phyloP scores from a whole-genome alignment of 2,888 invertebrate species.

The Uloborus plumipes region DNA sequence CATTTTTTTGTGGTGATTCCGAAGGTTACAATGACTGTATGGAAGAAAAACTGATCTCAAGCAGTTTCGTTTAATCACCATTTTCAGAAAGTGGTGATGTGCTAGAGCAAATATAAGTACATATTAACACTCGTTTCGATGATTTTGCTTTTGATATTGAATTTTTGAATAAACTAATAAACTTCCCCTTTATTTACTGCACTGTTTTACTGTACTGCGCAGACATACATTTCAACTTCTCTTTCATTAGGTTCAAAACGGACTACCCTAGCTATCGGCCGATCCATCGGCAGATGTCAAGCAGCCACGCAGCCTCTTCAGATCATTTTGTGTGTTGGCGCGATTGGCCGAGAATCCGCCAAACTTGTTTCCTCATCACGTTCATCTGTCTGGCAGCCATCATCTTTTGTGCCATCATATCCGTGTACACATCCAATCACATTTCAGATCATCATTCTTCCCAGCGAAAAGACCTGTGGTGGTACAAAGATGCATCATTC shows the following conservation, averaged over 20 bases:
- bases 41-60: no score
- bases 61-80: no score
- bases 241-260: constrained; percentile 33
- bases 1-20: no score
- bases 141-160: no score
- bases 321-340: constrained; percentile 3
- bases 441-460: neutral
- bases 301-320: neutral
- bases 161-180: no score
- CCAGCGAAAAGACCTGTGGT: constrained; percentile 69
- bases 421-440: neutral
- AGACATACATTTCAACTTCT: neutral
- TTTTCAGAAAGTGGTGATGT: no score
- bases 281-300: constrained; percentile 24
- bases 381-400: neutral
- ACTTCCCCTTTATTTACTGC: no score
- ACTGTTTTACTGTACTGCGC: no score
- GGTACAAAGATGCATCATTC: constrained; percentile 86
- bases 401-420: constrained; percentile 1
- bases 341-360: neutral
- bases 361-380: constrained; percentile 5
- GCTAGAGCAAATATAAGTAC: no score
- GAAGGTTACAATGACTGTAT: no score
- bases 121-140: no score
- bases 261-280: constrained; percentile 22